These are phyloP conservation scores for Mamestra configurata DNA, from an alignment of 1,140 invertebrate genomes.

Conservation along the genomic window DNA sequence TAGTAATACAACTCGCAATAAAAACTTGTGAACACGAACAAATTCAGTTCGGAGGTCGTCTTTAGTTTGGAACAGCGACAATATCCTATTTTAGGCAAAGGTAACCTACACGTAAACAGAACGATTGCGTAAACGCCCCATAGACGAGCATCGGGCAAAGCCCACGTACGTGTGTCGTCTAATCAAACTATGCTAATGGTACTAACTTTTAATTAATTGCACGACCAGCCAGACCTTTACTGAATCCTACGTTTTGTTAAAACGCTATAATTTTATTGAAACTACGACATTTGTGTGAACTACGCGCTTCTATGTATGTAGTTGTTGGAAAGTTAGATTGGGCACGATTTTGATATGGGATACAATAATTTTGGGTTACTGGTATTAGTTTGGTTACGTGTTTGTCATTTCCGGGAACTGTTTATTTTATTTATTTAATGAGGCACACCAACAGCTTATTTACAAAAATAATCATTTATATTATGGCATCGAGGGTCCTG, in stretches of 20 bases:
- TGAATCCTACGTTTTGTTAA: background rate
- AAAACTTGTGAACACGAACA: constrained; percentile 15
- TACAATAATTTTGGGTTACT: background rate
- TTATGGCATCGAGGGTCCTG: too few relatives aligned
- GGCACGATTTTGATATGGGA: background rate
- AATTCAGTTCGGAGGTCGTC: constrained; percentile 19
- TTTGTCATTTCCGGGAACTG: background rate
- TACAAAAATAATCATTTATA: too few relatives aligned
- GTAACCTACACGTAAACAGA: background rate
- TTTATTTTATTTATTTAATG: background rate
- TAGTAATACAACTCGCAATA: background rate
- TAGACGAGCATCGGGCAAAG: background rate
- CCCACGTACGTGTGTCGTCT: constrained; percentile 10
- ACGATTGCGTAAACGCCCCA: constrained; percentile 1
- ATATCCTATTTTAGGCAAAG: background rate
- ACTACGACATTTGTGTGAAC: background rate
- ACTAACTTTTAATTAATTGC: constrained; percentile 60
- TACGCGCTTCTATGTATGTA: background rate
- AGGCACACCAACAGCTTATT: too few relatives aligned
- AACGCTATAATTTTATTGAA: background rate
- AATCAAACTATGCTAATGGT: constrained; percentile 42
- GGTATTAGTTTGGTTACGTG: background rate
- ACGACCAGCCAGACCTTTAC: constrained; percentile 10
- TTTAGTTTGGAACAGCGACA: constrained; percentile 23
- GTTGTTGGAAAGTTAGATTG: background rate